Percentiles rank a stretch among this genome's conserved stretches.
phyloP scores from a whole-genome alignment of 2,113 vertebrate genomes.

The Orycteropus afer region DNA sequence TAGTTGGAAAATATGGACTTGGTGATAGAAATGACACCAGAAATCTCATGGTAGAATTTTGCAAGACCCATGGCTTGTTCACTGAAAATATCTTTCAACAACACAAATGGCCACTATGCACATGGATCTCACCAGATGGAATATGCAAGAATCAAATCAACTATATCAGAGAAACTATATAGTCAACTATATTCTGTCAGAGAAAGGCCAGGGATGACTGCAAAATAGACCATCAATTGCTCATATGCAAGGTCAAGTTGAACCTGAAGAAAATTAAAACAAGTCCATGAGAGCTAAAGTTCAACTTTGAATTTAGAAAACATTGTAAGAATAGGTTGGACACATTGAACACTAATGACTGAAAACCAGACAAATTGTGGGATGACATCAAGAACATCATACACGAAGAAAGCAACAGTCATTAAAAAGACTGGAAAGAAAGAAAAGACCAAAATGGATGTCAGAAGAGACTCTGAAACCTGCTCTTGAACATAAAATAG shows the following conservation, averaged over 20 bases:
- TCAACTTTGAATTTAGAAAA: no score
- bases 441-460: neutral
- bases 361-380: no score
- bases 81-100: neutral
- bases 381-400: neutral
- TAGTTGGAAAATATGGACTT: neutral
- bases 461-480: no score
- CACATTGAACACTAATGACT: no score
- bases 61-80: neutral
- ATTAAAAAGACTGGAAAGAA: neutral
- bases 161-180: neutral
- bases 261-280: no score
- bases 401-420: neutral
- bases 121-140: neutral
- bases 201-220: no score
- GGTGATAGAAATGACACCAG: neutral
- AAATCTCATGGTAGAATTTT: neutral
- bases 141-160: neutral
- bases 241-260: no score
- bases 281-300: no score
- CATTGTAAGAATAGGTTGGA: no score
- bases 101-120: no score
- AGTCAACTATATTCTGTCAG: no score
- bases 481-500: neutral
- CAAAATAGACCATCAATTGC: no score